A percentile compares a stretch with the other conserved stretches of the same genome.
Conservation (phyloP, 2,113 vertebrate genomes). For the Cettia cetti region DNA sequence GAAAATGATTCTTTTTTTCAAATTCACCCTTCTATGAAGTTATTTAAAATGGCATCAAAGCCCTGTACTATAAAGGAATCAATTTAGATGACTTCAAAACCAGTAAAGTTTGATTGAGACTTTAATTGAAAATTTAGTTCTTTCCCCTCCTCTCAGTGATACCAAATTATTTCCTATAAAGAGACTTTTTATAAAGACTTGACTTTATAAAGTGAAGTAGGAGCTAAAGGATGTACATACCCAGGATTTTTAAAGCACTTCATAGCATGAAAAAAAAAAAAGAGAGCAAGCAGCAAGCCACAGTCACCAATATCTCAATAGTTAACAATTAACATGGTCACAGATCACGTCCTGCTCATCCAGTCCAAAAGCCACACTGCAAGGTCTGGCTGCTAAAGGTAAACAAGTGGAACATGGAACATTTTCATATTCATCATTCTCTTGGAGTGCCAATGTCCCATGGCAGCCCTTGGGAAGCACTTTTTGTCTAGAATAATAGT, state of each 20-base stretch:
- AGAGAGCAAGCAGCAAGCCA: not conserved
- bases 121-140: slow-evolving; percentile 34
- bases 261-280: not conserved
- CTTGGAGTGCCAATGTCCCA: not conserved
- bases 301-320: not conserved
- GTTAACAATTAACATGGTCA: not conserved
- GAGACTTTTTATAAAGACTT: not conserved
- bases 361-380: not conserved
- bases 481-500: not conserved
- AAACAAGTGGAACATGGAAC: not conserved
- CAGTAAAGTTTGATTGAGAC: slow-evolving; percentile 14
- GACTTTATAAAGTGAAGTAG: not conserved
- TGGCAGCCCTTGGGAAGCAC: not conserved
- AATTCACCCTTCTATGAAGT: not conserved
- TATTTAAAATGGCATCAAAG: slow-evolving; percentile 32
- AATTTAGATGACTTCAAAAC: not conserved
- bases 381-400: not conserved
- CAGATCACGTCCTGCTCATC: not conserved
- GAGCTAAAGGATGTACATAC: not conserved
- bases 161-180: not conserved
- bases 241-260: not conserved
- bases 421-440: not conserved
- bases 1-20: not conserved
- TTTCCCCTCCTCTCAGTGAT: not conserved
- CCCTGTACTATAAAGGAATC: not conserved